These are phyloP conservation scores for Pantherophis guttatus DNA, from an alignment of 2,113 vertebrate species.

Conservation along the genomic window DNA sequence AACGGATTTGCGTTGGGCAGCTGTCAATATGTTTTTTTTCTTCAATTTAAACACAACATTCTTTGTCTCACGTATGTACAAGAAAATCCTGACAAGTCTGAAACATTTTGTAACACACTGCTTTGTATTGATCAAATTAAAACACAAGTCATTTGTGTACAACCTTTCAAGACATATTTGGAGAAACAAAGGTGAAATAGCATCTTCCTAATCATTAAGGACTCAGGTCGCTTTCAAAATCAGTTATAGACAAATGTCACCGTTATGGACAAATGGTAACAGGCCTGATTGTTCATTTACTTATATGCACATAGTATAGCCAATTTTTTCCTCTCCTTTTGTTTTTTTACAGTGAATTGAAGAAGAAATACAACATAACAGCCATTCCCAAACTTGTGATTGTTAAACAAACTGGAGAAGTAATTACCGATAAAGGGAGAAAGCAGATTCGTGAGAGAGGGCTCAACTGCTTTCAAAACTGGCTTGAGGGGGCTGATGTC, in stretches of 20 bases:
- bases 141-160: background rate
- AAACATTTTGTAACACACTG: background rate
- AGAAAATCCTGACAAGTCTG: background rate
- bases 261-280: background rate
- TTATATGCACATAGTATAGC: background rate
- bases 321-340: conserved; percentile 1
- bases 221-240: background rate
- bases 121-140: background rate
- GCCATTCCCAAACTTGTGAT: conserved; percentile 90
- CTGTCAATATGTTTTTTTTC: background rate
- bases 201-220: background rate
- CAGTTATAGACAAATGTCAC: background rate
- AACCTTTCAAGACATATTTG: background rate
- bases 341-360: conserved; percentile 80
- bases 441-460: conserved; percentile 90
- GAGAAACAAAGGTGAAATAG: background rate
- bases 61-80: background rate
- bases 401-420: conserved; percentile 90
- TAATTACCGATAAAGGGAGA: conserved; percentile 93
- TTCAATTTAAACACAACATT: background rate
- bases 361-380: conserved; percentile 87
- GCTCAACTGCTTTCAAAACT: conserved; percentile 84
- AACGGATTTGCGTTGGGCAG: background rate
- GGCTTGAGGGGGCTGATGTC: conserved; percentile 85
- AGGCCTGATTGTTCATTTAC: background rate